Base-by-base conservation (phyloP, 2,797 vertebrate species). In the Phataginus tetradactyla region DNA sequence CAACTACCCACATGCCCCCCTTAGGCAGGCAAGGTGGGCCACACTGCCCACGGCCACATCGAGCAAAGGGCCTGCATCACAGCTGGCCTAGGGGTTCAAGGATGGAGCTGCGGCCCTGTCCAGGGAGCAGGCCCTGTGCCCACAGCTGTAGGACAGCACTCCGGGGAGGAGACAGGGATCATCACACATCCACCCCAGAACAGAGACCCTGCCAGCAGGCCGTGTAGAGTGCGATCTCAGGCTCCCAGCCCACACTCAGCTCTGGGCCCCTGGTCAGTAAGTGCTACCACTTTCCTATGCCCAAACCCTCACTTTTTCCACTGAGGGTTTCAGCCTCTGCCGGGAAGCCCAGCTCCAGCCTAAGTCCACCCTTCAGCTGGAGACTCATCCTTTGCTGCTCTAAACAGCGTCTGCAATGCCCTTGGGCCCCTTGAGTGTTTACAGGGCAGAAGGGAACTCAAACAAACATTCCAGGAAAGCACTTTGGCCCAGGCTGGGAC, bases 331-430 rank as follows among this genome's bases (percentile, higher is more conserved):
- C 53, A 18, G 53, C 6, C 34, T 59, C 51, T 49, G 53, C 5
- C 1, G 0, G 69, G 63, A 86, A 53, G 49, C 32, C 5, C 15
- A 12, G 25, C 61, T 27, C 7, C 45, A 27, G 18, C 11, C 23
- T 0, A 8, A 59, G 20, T 0, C n/a, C 32, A 2, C 3, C 1
- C 10, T 2, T 0, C 7, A 3, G 20, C 42, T 4, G 13, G 27
- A 37, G 45, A 45, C 18, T 9, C n/a, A 5, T 6, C 66, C 27
- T 85, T 29, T 1, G 15, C 51, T 64, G 51, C 53, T 66, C 17
- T 18, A 66, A 39, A 74, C 20, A 57, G 64, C 0, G 0, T 49
- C 37, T 63, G 12, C 45, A 34, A 1, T 2, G 71, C 39, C 57
- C 53, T 23, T 1, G 0, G 61, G 81, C 77, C 23, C 53, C 53